phyloP scores from a whole-genome alignment of 2,113 vertebrate species.

The Thunnus thynnus region DNA sequence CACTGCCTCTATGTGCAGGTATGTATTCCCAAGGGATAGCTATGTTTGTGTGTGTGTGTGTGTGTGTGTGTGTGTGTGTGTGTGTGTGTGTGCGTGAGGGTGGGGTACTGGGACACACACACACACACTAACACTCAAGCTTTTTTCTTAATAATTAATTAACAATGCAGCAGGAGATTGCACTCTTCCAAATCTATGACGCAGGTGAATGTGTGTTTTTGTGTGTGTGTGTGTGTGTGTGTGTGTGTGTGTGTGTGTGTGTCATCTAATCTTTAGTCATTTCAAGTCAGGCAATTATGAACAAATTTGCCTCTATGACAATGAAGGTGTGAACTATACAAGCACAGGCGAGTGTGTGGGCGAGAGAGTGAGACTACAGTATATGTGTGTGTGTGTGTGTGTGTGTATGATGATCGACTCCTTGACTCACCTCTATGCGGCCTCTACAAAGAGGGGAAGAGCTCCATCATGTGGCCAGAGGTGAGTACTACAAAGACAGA shows the following conservation, averaged over 20 bases:
- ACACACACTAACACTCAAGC: background rate
- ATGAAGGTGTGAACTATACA: background rate
- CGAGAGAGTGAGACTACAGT: background rate
- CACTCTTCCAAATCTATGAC: background rate
- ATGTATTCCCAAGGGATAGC: background rate
- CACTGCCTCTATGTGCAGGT: background rate
- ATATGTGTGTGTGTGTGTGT: background rate
- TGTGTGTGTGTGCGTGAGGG: background rate
- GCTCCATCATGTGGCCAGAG: constrained; percentile 57
- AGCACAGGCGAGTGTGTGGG: background rate
- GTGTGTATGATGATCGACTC: background rate
- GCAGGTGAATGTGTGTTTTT: background rate
- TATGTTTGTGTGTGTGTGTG: too few species aligned
- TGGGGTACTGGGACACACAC: background rate
- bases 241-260: background rate
- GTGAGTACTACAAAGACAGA: background rate
- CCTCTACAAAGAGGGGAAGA: constrained; percentile 26
- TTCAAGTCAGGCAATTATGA: too few species aligned
- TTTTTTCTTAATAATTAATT: background rate
- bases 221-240: background rate
- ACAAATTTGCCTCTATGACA: constrained; percentile 1
- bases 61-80: background rate
- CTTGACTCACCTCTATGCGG: constrained; percentile 46
- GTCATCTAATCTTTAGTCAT: constrained; percentile 41
- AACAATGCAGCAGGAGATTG: constrained; percentile 17